Evolutionary conservation across 2,113 vertebrate species (phyloP), one percentile per base, ranked within the genome.

Genomic region (Perca fluviatilis): DNA sequence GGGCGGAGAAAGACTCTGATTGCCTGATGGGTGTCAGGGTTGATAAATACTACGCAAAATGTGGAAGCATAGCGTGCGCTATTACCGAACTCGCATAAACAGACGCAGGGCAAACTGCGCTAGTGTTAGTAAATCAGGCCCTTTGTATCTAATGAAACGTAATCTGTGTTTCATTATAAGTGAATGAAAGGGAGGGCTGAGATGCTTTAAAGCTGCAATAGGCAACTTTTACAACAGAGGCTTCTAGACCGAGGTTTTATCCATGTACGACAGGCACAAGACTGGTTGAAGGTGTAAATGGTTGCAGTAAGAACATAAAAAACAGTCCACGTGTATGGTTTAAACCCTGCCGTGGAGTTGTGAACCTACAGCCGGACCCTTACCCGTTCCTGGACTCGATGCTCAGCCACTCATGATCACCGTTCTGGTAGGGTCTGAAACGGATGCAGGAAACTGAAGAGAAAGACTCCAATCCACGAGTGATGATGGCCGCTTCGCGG

Each of bases 381-480:
- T 80, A 94, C 91, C 92, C 92, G 0, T 64, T 58, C 19, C 57
- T 73, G 65, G 90, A 93, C 87, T 93, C 88, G 12, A 94, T 93
- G 86, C 71, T 86, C 72, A 95, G 27, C 86, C 92, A 94, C 5
- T 94, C 94, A 0, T 2, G 14, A 2, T 95, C 85, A 0, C 89
- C 84, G 0, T 18, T 80, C 57, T 80, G 88, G 90, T 86, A 87
- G 23, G 87, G 87, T 63, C 15, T 62, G 75, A 95, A 95, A 11
- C 79, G 89, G 77, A 96, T 87, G 86, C 95, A 96, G 78, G 95
- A 94, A 30, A 92, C 25, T 0, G 66, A 1, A 13, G 90, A 86
- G 74, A 95, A 94, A 7, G 89, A 94, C 16, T 83, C 30, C 33
- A 96, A 79, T 1, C 85, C 94, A 19, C 49, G 67, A 30, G 21